phyloP scores from a whole-genome alignment of 2,113 vertebrate species.

The Glareola pratincola region DNA sequence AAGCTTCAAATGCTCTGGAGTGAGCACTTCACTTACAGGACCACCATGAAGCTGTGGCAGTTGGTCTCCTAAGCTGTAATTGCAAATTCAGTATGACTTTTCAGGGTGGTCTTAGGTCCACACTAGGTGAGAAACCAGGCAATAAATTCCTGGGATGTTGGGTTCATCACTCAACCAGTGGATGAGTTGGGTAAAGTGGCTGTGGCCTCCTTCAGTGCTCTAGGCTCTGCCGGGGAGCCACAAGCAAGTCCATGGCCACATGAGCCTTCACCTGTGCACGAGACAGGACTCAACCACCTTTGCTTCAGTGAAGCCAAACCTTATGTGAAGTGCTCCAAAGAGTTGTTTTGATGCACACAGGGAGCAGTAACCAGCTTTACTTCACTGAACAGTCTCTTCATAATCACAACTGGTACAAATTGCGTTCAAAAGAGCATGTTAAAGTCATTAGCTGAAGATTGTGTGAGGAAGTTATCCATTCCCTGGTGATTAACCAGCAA shows the following conservation, averaged over 20 bases:
- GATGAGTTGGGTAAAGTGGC: not conserved
- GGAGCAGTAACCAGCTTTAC: not conserved
- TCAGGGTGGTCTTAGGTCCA: not conserved
- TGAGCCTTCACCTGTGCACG: not conserved
- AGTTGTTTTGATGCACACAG: not conserved
- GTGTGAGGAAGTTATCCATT: not conserved
- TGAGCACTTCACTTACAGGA: not conserved
- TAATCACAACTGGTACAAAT: not conserved
- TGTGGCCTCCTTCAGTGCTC: not conserved
- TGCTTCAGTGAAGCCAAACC: not conserved
- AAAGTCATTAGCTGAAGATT: constrained; percentile 7
- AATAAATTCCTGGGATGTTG: not conserved
- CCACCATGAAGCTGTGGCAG: not conserved
- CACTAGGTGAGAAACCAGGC: not conserved
- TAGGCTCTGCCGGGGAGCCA: not conserved
- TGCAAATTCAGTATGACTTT: not conserved
- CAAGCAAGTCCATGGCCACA: not conserved
- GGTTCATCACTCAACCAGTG: not conserved
- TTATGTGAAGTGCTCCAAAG: not conserved
- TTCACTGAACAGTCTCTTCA: not conserved
- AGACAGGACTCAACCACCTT: not conserved
- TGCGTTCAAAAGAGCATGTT: not conserved
- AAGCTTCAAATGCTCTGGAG: not conserved
- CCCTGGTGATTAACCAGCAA: not conserved
- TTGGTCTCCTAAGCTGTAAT: not conserved